These are phyloP conservation scores for Steatornis caripensis DNA, from an alignment of 2,113 vertebrate species.

Conservation along the genomic window DNA sequence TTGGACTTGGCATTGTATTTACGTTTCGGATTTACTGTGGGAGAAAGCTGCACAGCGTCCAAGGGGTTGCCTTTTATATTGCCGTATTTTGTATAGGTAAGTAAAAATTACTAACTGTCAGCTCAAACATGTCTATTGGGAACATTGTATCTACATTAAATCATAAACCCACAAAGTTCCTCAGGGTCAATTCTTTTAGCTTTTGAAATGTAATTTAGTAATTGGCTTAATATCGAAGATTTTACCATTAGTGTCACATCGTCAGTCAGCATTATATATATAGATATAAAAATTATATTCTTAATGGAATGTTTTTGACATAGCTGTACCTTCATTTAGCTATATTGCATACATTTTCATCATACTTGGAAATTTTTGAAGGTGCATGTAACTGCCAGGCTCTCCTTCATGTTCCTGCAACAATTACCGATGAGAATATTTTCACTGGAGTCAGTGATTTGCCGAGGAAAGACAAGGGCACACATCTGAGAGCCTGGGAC, in stretches of 20 bases:
- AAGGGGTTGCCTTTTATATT: not conserved
- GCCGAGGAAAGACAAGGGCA: not conserved
- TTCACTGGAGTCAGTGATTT: not conserved
- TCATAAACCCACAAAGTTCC: not conserved
- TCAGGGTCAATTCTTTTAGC: not conserved
- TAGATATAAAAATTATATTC: not conserved
- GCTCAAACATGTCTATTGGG: not conserved
- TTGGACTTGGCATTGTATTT: not conserved
- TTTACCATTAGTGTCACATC: not conserved
- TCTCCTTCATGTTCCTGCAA: not conserved
- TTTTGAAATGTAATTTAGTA: not conserved
- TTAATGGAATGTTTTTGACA: not conserved
- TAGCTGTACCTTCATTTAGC: not conserved
- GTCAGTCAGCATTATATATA: not conserved
- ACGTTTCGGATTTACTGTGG: not conserved
- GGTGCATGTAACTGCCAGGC: not conserved
- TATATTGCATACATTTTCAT: not conserved
- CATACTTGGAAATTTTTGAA: not conserved
- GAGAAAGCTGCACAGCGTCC: not conserved
- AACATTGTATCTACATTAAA: not conserved
- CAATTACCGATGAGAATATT: not conserved
- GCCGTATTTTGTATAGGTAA: not conserved
- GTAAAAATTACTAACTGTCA: not conserved
- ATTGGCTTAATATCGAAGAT: not conserved
- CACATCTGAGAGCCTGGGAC: not conserved